Percentiles rank a stretch among this genome's conserved stretches.
phyloP scores from a whole-genome alignment of 2,888 invertebrate genomes.

The Metellina segmentata region DNA sequence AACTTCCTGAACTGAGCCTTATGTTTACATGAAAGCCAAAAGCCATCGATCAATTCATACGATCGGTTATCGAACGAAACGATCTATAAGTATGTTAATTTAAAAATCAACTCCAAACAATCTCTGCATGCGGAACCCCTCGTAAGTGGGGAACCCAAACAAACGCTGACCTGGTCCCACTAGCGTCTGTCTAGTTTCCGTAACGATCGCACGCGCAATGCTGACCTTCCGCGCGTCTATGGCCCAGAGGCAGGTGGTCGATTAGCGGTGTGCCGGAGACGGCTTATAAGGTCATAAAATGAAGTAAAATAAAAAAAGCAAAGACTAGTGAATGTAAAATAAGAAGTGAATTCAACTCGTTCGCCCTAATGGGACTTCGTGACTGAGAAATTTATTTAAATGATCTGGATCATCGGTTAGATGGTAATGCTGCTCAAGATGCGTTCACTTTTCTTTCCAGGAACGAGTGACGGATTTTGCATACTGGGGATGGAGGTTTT shows the following conservation, averaged over 20 bases:
- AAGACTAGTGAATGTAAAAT: too few relatives aligned
- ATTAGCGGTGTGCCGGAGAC: background rate
- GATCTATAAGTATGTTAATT: too few relatives aligned
- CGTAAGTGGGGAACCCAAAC: background rate
- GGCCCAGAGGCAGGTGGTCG: slow-evolving; percentile 22
- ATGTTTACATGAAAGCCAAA: too few relatives aligned
- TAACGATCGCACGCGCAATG: slow-evolving; percentile 12
- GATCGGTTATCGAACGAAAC: too few relatives aligned
- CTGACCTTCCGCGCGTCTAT: slow-evolving; percentile 15
- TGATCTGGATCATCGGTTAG: slow-evolving; percentile 17
- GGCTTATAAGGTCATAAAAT: slow-evolving; percentile 6
- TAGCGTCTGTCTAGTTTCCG: background rate
- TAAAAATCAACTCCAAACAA: too few relatives aligned
- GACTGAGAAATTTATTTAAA: slow-evolving; percentile 29
- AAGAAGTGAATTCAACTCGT: background rate
- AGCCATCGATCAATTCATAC: too few relatives aligned
- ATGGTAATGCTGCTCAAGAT: slow-evolving; percentile 1
- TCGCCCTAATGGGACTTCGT: slow-evolving; percentile 22
- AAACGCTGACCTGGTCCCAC: background rate
- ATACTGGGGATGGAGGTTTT: too few relatives aligned
- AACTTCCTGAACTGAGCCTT: too few relatives aligned
- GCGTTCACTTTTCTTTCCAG: background rate
- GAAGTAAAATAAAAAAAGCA: background rate
- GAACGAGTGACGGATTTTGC: too few relatives aligned
- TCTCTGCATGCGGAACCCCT: too few relatives aligned